Base-by-base conservation (phyloP, 2,888 invertebrate species). In the Andrena minutula region DNA sequence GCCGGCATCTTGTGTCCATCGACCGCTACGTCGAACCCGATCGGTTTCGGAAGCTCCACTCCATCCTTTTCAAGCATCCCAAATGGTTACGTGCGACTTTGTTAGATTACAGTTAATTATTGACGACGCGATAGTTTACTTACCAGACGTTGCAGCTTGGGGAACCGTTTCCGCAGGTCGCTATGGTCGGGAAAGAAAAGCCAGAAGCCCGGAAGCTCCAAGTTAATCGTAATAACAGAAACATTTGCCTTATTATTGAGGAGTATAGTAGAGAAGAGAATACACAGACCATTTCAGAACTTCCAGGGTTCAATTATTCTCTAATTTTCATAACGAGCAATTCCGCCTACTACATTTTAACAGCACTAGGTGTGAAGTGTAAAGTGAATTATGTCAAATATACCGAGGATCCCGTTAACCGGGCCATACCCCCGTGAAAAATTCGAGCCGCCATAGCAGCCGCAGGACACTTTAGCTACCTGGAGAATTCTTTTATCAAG, bases 151-250 rank as follows among this genome's bases (percentile, higher is more conserved):
- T 96, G 90, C 89, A 99, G 95, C 94, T 98, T 98, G 70, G 98
- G 98, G 90, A 99, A 98, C 93, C 96, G 96, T 94, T 97, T 97
- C 94, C 98, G 96, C 92, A 98, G 96, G 94, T 97, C 98, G 94
- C 98, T 99, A 97, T 95, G 96, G 96, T 95, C 93, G 95, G 95
- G 94, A 95, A 94, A 95, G 95, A 95, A 94, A 94, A 94, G 88
- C 91, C 91, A 90, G 89, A 90, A 91, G 90, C 87, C 90, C 90
- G 89, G 88, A 92, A 89, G 89, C 89, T 91, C 91, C 91, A 88
- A 86, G 89, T 92, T 91, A 92, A 85, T 86, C 61, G 72, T 78
- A 83, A 86, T 88, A 88, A 87, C 80, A 88, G 72, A 85, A 88
- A 88, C 10, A 83, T 68, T 68, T 82, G 70, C 35, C 81, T 86